These are phyloP conservation scores for Eupeodes luniger DNA, from an alignment of 2,888 invertebrate genomes.

Conservation along the genomic window DNA sequence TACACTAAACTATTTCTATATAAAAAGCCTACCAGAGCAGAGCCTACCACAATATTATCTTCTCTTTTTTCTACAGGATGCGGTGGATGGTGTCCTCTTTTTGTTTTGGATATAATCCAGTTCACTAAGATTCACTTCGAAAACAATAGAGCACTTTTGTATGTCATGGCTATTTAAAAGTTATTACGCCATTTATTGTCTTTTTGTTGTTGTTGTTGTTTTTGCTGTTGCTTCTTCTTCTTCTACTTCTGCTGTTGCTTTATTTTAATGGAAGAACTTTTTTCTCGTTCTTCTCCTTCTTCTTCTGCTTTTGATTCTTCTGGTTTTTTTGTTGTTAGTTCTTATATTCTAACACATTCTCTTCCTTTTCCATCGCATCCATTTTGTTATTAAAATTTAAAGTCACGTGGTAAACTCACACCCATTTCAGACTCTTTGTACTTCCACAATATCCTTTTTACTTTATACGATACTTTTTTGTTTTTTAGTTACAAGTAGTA, in stretches of 20 bases:
- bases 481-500: constrained; percentile 22
- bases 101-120: constrained; percentile 67
- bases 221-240: not conserved
- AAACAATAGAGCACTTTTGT: constrained; percentile 58
- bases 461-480: constrained; percentile 13
- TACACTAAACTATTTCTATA: too few species aligned
- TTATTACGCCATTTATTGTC: constrained; percentile 71
- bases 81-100: constrained; percentile 25
- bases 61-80: constrained; percentile 12
- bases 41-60: not conserved
- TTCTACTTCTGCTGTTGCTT: not conserved
- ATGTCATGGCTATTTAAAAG: constrained; percentile 65
- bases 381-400: constrained; percentile 48
- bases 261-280: constrained; percentile 55
- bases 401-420: constrained; percentile 61
- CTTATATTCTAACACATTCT: constrained; percentile 15
- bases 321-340: constrained; percentile 7
- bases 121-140: constrained; percentile 50
- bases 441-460: constrained; percentile 23
- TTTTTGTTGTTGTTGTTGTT: constrained; percentile 5
- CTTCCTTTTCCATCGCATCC: constrained; percentile 30
- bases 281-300: constrained; percentile 7
- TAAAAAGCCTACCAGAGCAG: too few species aligned
- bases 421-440: constrained; percentile 42
- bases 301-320: not conserved